phyloP scores from a whole-genome alignment of 2,888 invertebrate species.

The Onthophagus sagittarius region DNA sequence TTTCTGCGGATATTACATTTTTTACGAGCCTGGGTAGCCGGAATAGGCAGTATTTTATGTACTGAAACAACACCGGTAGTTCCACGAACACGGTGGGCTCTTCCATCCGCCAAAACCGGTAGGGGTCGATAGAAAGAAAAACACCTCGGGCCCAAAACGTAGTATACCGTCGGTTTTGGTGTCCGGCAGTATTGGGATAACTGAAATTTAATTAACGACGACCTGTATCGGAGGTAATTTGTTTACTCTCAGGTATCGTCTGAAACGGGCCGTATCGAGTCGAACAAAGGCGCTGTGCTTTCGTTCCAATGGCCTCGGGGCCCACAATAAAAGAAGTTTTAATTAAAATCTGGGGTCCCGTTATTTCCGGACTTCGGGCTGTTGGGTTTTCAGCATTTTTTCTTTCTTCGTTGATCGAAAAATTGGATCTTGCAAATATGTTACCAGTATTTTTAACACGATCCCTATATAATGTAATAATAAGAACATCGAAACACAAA shows the following conservation, averaged over 20 bases:
- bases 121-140: not conserved
- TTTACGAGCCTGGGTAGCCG: not conserved
- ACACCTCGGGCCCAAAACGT: not conserved
- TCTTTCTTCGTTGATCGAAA: not conserved
- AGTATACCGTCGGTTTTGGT: not conserved
- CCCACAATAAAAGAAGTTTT: not conserved
- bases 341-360: not conserved
- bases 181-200: not conserved
- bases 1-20: not conserved
- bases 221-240: conserved; percentile 4
- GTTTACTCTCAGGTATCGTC: conserved; percentile 13
- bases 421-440: not conserved
- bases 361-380: not conserved
- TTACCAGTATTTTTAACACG: not conserved
- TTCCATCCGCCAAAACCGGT: not conserved
- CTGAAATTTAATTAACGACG: conserved; percentile 8
- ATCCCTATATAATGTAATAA: too few relatives aligned
- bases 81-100: not conserved
- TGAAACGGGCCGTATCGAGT: conserved; percentile 1
- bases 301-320: not conserved
- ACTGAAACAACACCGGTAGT: not conserved
- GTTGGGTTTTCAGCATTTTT: not conserved
- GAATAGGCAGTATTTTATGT: not conserved
- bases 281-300: not conserved
- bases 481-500: not conserved